Evolutionary conservation across 2,113 vertebrate genomes (phyloP), one percentile per base, ranked within the genome.

Genomic region (Casuarius casuarius): DNA sequence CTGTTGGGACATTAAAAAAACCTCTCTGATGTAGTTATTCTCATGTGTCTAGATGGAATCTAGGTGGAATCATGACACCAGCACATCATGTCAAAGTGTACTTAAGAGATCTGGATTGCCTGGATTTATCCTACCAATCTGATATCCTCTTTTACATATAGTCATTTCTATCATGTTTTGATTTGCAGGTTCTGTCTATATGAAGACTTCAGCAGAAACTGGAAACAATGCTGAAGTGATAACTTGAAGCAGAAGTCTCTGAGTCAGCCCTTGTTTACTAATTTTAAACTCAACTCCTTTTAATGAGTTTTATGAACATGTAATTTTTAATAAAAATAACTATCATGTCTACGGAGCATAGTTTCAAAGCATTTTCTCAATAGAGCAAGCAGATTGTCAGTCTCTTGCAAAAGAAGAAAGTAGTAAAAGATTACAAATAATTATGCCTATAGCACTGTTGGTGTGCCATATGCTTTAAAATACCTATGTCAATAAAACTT

Each of bases 291-390:
- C 73, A 42, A 61, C 8, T 93, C 29, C 73, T 72, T 95, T 87
- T 79, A 93, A 80, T 28, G 62, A 96, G 28, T 90, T 92, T 78
- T 72, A 78, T 52, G 66, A 95, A 91, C 46, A 49, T 31, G 61
- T 56, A 28, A 89, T 75, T 89, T 90, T 79, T 76, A 92, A 96
- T 79, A 92, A 90, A 93, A 96, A 84, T 84, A 96, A 79, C 84
- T 79, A 92, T 52, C 79, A 54, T 46, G 70, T 81, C 90, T 87
- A 73, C 38, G 59, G 66, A 56, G 73, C 63, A 78, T 84, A 38
- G 54, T 95, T 96, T 81, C 81, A 94, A 90, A 87, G 59, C 4
- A 0, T 44, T 51, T 35, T 68, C 85, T 92, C 62, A 44, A 79
- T 2, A 88, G 46, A 87, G 52, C 42, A 72, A 49, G 20, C 12